These are phyloP conservation scores for Merluccius polli DNA, from an alignment of 2,797 vertebrate species.

Conservation along the genomic window DNA sequence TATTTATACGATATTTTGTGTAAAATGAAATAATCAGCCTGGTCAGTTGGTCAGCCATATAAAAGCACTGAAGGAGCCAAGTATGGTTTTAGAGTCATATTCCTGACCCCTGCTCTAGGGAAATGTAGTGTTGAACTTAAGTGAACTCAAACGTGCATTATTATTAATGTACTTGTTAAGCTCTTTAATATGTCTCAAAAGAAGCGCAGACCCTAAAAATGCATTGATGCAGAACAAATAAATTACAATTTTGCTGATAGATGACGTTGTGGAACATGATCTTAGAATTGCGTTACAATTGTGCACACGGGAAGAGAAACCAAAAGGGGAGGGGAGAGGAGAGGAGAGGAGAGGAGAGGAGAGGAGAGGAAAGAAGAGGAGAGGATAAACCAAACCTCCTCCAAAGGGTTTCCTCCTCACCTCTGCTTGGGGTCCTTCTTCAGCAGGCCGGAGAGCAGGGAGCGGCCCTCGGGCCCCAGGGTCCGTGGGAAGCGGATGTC, in stretches of 20 bases:
- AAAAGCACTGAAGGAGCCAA: not conserved
- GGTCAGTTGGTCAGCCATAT: not conserved
- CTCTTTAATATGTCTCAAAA: not conserved
- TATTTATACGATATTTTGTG: not conserved
- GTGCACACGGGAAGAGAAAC: too few species aligned
- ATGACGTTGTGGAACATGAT: not conserved
- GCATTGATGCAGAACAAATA: not conserved
- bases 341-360: too few species aligned
- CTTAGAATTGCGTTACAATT: not conserved
- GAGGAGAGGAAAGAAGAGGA: too few species aligned
- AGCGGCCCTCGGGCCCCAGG: conserved; percentile 86
- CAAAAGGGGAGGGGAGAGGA: too few species aligned
- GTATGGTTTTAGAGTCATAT: not conserved
- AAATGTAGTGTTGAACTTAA: not conserved
- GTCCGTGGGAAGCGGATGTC: conserved; percentile 95
- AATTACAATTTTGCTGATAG: not conserved
- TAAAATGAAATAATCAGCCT: not conserved
- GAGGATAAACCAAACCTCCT: not conserved
- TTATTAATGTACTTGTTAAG: not conserved
- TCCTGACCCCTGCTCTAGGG: not conserved
- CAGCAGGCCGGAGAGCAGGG: conserved; percentile 89
- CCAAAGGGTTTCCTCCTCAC: conserved; percentile 57
- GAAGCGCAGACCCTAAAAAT: not conserved
- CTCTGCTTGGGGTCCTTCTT: conserved; percentile 94
- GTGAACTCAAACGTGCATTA: not conserved